Evolutionary conservation across 1,140 invertebrate species (phyloP), one percentile per base, ranked within the genome.

Genomic region (Eulimnadia texana): DNA sequence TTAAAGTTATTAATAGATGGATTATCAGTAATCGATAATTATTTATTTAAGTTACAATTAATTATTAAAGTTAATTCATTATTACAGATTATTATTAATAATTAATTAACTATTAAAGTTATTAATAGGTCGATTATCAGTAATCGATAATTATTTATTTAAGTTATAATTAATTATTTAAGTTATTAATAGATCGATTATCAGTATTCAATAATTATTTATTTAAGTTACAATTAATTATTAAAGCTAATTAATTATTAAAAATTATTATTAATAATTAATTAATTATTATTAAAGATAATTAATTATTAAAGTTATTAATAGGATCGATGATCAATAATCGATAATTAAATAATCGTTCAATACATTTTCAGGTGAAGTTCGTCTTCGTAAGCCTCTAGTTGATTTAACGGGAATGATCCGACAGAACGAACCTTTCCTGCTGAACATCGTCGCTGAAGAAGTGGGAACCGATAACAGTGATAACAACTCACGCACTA

Each of bases 381-480:
- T 91, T 59, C 80, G 77, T 58, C 72, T 91, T 27, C 79, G 82
- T 33, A 78, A 80, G 60, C 82, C 86, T 2, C 70, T 90, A 25
- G 80, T 84, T 62, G 85, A 90, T 65, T 79, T 92, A 64, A 80
- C 81, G 33, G 79, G 83, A 59, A 86, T 89, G 65, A 84, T 83
- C 22, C 82, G 85, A 67, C 78, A 82, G 16, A 83, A 84, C 49
- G 81, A 86, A 60, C 88, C 88, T 11, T 83, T 92, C 50, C 76
- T 89, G 33, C 76, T 92, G 42, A 88, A 83, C 2, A 82, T 92
- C 22, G 80, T 90, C 24, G 90, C 89, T 13, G 87, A 90, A 70
- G 89, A 92, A 74, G 82, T 91, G 60, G 72, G 63, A 19, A 50
- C 61, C 33, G 50, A 74, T 72, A 81, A 68, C 65, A 64, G 80